Evolutionary conservation across 2,113 vertebrate genomes (phyloP), one percentile per base, ranked within the genome.

Genomic region (Pluvialis apricaria): DNA sequence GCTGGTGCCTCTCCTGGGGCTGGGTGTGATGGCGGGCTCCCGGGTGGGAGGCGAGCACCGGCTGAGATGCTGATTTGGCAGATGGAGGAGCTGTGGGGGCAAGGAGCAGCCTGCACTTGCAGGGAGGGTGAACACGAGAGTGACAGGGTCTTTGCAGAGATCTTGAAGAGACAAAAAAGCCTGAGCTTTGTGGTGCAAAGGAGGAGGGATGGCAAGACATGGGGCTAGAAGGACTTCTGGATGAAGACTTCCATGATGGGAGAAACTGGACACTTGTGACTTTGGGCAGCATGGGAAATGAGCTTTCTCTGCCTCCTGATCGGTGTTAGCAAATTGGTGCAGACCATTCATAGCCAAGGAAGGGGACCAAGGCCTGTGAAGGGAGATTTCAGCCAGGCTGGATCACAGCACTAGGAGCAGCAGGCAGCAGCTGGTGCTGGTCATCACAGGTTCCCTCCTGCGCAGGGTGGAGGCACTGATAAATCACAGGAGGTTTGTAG

Each of bases 21-120:
- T 73, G 49, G 40, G 70, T 60, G 22, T 12, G 21, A 25, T 15
- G 51, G 40, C 66, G 86, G 47, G 70, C 40, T 73, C 40, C 20
- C 0, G 1, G 13, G 15, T 15, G 54, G 55, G 42, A 62, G 32
- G 61, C 1, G 5, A 58, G 32, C 2, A 0, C 26, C 1, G 2
- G 9, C 5, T 78, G 34, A 64, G 80, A 38, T 38, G 40, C 14
- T 78, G 40, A 4, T 64, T 21, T 83, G 68, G 47, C 84, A 77
- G 68, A 31, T 34, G 42, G 22, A 42, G 52, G 76, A 68, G 76
- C 25, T 68, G 57, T 40, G 24, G 60, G 68, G 45, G 45, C 61
- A 91, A 79, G 51, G 49, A 80, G 73, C 34, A 88, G 55, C 31
- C 45, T 62, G 42, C 18, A 34, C 40, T 54, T 62, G 22, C 34